Evolutionary conservation across 2,113 vertebrate species (phyloP).

Genomic region (Fregata magnificens): DNA sequence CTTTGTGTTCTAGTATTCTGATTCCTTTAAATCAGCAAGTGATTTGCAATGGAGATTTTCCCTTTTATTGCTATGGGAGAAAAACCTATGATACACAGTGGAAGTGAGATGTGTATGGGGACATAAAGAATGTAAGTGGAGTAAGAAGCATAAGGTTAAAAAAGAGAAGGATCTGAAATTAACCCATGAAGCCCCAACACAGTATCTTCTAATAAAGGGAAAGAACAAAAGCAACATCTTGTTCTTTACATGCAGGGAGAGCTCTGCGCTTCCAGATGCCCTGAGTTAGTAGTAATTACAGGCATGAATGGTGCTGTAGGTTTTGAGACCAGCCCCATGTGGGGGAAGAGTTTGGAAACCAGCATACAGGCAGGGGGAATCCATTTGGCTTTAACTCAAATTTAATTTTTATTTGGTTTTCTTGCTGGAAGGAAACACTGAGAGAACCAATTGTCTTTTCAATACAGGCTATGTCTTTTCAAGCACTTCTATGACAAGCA

Average conservation of each 20-base stretch:
- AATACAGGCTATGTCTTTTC: neutral
- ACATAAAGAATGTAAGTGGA: neutral
- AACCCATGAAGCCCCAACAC: neutral
- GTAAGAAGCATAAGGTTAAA: neutral
- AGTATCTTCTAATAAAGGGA: neutral
- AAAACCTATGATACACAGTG: neutral
- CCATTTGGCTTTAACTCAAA: neutral
- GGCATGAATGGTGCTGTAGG: neutral
- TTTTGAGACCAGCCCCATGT: neutral
- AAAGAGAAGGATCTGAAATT: neutral
- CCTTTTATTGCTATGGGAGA: neutral
- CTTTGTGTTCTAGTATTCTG: neutral
- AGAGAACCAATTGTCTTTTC: neutral
- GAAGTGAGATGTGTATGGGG: neutral
- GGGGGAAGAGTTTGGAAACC: neutral
- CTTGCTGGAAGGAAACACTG: neutral
- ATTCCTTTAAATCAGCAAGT: neutral
- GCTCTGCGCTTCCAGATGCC: neutral
- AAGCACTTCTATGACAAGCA: neutral
- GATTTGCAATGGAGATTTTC: neutral
- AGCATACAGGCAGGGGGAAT: neutral
- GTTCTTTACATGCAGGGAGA: neutral
- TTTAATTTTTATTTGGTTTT: neutral
- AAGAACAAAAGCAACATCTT: neutral
- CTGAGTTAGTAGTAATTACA: neutral